These are phyloP conservation scores for Candidula unifasciata DNA, from an alignment of 2,888 invertebrate genomes.

Conservation along the genomic window DNA sequence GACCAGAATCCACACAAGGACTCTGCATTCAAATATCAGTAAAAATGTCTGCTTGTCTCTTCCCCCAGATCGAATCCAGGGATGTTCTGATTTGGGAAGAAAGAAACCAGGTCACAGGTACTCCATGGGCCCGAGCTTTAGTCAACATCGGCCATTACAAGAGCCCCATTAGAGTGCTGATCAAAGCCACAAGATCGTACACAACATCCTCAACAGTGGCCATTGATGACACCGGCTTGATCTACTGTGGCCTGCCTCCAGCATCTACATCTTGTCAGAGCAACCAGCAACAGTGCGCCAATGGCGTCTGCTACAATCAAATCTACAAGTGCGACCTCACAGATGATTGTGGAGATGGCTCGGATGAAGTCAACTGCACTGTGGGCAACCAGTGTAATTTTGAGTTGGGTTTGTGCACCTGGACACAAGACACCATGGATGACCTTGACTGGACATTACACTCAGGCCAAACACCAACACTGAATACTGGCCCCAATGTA, in stretches of 20 bases:
- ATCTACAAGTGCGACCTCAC: slow-evolving; percentile 69
- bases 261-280: slow-evolving; percentile 60
- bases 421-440: slow-evolving; percentile 69
- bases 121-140: slow-evolving; percentile 63
- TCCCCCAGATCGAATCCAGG: slow-evolving; percentile 48
- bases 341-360: slow-evolving; percentile 72
- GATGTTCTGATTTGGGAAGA: slow-evolving; percentile 57
- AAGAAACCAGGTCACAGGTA: slow-evolving; percentile 56
- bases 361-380: slow-evolving; percentile 61
- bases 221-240: slow-evolving; percentile 69
- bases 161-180: slow-evolving; percentile 61
- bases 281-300: slow-evolving; percentile 61
- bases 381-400: slow-evolving; percentile 67
- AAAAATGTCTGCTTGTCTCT: not conserved
- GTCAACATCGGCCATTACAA: slow-evolving; percentile 68
- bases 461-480: slow-evolving; percentile 64
- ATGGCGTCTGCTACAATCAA: slow-evolving; percentile 68
- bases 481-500: slow-evolving; percentile 69
- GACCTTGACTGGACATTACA: slow-evolving; percentile 71
- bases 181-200: slow-evolving; percentile 64
- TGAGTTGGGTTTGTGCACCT: slow-evolving; percentile 70
- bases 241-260: slow-evolving; percentile 66
- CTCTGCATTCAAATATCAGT: not conserved
- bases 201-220: slow-evolving; percentile 65
- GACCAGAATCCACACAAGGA: no score